phyloP scores from a whole-genome alignment of 2,888 invertebrate genomes.

The Mamestra brassicae region DNA sequence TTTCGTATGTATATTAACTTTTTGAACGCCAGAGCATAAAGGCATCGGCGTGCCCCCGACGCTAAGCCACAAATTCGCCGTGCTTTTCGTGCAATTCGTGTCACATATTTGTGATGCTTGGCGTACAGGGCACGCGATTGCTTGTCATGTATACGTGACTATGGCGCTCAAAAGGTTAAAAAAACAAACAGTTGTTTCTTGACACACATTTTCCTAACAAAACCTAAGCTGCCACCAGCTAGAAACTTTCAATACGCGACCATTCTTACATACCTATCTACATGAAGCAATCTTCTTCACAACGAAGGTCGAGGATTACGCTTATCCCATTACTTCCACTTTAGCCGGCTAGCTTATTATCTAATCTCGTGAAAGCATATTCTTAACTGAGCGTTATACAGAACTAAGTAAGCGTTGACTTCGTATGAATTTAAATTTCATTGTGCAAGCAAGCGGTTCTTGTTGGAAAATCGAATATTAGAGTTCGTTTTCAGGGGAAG shows the following conservation, averaged over 20 bases:
- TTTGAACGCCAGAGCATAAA: too few species aligned
- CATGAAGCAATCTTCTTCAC: background rate
- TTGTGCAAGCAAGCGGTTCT: conserved; percentile 25
- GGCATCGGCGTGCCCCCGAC: too few species aligned
- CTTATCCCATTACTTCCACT: conserved; percentile 42
- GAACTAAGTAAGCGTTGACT: conserved; percentile 47
- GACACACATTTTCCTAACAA: background rate
- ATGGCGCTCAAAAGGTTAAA: too few species aligned
- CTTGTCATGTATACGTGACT: too few species aligned
- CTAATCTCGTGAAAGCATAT: conserved; percentile 57
- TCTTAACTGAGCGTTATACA: conserved; percentile 36
- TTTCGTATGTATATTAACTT: too few species aligned
- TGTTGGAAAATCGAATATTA: conserved; percentile 21
- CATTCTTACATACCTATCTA: background rate
- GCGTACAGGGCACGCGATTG: too few species aligned
- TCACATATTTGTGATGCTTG: too few species aligned
- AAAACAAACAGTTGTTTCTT: background rate
- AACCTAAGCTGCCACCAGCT: background rate
- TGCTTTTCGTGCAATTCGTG: too few species aligned
- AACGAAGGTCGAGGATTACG: conserved; percentile 23
- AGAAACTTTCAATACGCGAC: background rate
- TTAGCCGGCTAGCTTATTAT: conserved; percentile 33
- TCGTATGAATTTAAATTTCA: conserved; percentile 37
- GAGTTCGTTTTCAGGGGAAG: conserved; percentile 9
- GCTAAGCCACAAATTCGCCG: too few species aligned